Percentiles rank a stretch among this genome's conserved stretches.
Conservation (phyloP, 1,140 invertebrate species). For the Gryon sp. region DNA sequence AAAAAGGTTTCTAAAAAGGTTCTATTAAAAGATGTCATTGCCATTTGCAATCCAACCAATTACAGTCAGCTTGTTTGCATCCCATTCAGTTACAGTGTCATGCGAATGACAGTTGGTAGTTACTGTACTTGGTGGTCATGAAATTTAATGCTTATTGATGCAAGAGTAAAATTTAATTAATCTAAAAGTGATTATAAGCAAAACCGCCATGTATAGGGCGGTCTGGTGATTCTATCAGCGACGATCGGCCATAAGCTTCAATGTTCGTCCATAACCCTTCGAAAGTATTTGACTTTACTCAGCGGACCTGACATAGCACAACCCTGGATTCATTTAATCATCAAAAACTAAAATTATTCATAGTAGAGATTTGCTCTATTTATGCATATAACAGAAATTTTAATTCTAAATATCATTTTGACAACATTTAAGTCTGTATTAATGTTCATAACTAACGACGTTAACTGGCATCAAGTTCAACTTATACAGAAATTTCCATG, state of each 20-base stretch:
- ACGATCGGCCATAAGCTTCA: constrained; percentile 76
- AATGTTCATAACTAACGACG: no score
- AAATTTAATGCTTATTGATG: constrained; percentile 80
- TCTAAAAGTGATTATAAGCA: constrained; percentile 79
- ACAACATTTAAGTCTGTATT: no score
- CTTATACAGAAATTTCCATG: constrained; percentile 4
- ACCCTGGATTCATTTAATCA: constrained; percentile 62
- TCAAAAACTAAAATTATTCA: no score
- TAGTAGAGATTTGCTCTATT: no score
- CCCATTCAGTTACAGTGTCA: constrained; percentile 17
- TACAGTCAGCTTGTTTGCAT: no score
- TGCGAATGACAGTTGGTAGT: constrained; percentile 49
- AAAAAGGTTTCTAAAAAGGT: no score
- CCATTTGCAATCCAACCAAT: no score
- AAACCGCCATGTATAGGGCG: constrained; percentile 64
- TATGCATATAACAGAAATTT: no score
- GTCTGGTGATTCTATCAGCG: constrained; percentile 78
- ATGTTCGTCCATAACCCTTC: constrained; percentile 78
- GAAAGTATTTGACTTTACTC: constrained; percentile 77
- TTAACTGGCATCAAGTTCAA: no score
- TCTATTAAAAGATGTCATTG: no score
- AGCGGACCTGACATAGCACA: constrained; percentile 75
- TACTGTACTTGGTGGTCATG: constrained; percentile 66
- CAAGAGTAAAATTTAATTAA: constrained; percentile 79
- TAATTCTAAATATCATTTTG: no score